Evolutionary conservation across 2,113 vertebrate species (phyloP).

Genomic region (Axis porcinus): DNA sequence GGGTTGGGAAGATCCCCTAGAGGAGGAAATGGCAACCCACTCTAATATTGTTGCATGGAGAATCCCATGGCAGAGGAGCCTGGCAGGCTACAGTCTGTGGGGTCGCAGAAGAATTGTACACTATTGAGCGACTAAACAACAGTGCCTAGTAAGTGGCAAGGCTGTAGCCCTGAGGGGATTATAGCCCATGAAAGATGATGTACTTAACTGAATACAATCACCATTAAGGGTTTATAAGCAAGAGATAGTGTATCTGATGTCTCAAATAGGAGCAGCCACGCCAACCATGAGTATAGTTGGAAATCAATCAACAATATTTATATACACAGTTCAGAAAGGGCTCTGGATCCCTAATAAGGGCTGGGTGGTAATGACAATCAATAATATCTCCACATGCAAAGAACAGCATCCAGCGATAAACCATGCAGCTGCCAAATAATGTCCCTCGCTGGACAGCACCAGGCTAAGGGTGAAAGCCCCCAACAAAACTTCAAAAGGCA

Average conservation of each 20-base stretch:
- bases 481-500: neutral
- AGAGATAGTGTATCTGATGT: neutral
- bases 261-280: neutral
- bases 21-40: neutral
- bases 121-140: neutral
- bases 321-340: neutral
- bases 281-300: neutral
- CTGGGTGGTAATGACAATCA: neutral
- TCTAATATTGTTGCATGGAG: neutral
- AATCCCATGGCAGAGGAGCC: neutral
- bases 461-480: neutral
- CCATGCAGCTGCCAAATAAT: neutral
- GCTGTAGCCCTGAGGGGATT: neutral
- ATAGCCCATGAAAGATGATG: neutral
- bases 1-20: neutral
- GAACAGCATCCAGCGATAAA: neutral
- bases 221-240: neutral
- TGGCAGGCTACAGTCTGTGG: neutral
- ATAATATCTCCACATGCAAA: neutral
- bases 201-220: neutral
- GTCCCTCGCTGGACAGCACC: neutral
- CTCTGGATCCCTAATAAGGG: neutral
- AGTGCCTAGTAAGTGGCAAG: neutral
- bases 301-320: conserved; percentile 24
- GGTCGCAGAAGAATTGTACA: neutral